Base-by-base conservation (phyloP, 2,888 invertebrate genomes). In the Strigamia crassipes region DNA sequence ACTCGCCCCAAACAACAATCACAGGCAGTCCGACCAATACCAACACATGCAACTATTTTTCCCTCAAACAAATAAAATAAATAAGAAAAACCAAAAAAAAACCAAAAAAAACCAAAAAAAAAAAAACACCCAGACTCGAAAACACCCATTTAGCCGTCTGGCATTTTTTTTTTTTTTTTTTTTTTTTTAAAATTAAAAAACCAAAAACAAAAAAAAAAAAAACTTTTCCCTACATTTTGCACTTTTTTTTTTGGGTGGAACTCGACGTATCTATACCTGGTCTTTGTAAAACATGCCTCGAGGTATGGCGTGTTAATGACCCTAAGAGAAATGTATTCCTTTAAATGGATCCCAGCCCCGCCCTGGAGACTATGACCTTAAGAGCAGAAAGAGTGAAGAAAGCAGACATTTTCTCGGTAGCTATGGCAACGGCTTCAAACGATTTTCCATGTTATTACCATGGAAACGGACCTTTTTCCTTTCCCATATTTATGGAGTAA, bases 321-420 rank as follows among this genome's bases (percentile, higher is more conserved):
- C 61, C 21, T 66, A 23, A 23, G 61, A 66, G 61, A 66, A 66
- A 66, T 66, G 61, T 66, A 66, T 66, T 18, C 61, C 61, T 66
- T 66, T 66, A 66, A 66, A 66, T 66, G 61, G 61, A 66, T 66
- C 61, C 23, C 61, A 66, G 61, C 61, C 61, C 61, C 61, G 61
- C 61, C 61, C 61, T 66, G 61, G 18, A 66, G 61, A 21, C 61
- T 66, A 66, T 66, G 61, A 66, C 61, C 61, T 66, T 66, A 66
- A 66, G 61, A 66, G 61, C 61, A n/a, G 61, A 66, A 66, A 66
- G 61, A 66, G 61, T 66, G 61, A 66, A 66, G 61, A 66, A 66
- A 23, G 61, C 61, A 66, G 61, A 66, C 61, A 66, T 66, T 66
- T 66, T 66, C 61, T 66, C 18, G 61, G 61, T 66, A 12, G 61